A percentile compares a stretch with the other conserved stretches of the same genome.
These are phyloP conservation scores for Stichodactyla helianthus DNA, from an alignment of 64 coral and sea anemone genomes.

Conservation along the genomic window DNA sequence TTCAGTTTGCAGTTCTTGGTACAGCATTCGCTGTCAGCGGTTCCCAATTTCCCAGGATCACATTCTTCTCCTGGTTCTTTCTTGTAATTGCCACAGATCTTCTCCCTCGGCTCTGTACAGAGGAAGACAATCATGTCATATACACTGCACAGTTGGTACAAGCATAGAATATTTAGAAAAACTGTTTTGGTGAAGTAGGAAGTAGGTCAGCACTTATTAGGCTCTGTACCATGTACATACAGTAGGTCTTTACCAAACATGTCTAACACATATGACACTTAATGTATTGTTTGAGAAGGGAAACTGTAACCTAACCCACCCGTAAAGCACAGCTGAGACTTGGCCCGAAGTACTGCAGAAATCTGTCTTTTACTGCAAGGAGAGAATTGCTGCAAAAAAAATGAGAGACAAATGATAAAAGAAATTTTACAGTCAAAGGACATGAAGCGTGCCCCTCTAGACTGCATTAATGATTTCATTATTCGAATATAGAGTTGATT, in stretches of 20 bases:
- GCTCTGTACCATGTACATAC: background rate
- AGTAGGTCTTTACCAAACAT: too few relatives aligned
- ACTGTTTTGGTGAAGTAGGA: too few relatives aligned
- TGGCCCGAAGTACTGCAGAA: constrained; percentile 36
- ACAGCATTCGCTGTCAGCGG: constrained; percentile 47
- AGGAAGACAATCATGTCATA: background rate
- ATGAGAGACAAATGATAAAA: too few relatives aligned
- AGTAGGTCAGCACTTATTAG: too few relatives aligned
- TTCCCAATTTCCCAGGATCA: constrained; percentile 70
- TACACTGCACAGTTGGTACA: too few relatives aligned
- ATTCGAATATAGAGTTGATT: too few relatives aligned
- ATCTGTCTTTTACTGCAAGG: constrained; percentile 71
- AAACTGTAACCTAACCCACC: constrained; percentile 18
- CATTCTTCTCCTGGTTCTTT: constrained; percentile 69
- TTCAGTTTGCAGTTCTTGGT: constrained; percentile 63
- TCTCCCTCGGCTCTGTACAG: constrained; percentile 52
- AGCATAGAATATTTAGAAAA: too few relatives aligned
- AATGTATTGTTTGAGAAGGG: background rate
- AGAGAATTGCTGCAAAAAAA: constrained; percentile 47
- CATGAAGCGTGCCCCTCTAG: too few relatives aligned
- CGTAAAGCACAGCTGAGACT: constrained; percentile 57
- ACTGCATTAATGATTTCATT: too few relatives aligned
- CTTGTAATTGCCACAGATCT: constrained; percentile 87
- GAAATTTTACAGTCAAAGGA: too few relatives aligned
- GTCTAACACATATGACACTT: background rate